A percentile compares a stretch with the other conserved stretches of the same genome.
Evolutionary conservation across 2,797 vertebrate genomes (phyloP).

Genomic region (Decapterus maruadsi): DNA sequence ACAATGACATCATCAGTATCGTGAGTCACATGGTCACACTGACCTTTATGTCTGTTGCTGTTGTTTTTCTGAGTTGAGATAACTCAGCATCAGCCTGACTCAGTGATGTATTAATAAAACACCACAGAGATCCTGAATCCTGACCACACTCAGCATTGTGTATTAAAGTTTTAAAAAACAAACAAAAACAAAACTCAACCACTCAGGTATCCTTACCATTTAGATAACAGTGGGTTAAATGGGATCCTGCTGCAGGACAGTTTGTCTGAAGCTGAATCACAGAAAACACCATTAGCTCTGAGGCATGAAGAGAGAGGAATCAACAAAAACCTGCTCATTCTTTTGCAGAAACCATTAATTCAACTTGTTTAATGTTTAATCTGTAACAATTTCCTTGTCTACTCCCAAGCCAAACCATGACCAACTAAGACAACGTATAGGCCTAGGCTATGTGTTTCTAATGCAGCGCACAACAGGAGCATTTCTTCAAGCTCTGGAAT

Average conservation of each 20-base stretch:
- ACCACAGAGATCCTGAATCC: slow-evolving; percentile 1
- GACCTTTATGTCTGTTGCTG: neutral
- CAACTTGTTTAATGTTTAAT: neutral
- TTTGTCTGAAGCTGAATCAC: neutral
- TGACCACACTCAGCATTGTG: slow-evolving; percentile 5
- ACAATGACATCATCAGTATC: neutral
- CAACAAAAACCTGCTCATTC: neutral
- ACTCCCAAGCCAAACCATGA: neutral
- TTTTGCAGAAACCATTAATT: neutral
- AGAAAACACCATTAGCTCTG: neutral
- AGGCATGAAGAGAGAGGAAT: neutral
- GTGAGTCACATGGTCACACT: too few relatives aligned
- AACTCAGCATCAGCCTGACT: neutral
- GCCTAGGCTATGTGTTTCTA: too few relatives aligned
- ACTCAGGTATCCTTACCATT: slow-evolving; percentile 21
- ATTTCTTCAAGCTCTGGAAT: neutral
- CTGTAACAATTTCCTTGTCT: neutral
- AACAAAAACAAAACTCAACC: neutral
- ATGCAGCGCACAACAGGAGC: too few relatives aligned
- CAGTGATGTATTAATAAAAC: slow-evolving; percentile 14
- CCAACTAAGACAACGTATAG: neutral
- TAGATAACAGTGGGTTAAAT: neutral
- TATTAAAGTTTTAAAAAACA: slow-evolving; percentile 13
- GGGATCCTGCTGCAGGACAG: neutral
- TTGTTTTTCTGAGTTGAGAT: neutral